Evolutionary conservation across 2,888 invertebrate species (phyloP).

Genomic region (Phytoseiulus persimilis): DNA sequence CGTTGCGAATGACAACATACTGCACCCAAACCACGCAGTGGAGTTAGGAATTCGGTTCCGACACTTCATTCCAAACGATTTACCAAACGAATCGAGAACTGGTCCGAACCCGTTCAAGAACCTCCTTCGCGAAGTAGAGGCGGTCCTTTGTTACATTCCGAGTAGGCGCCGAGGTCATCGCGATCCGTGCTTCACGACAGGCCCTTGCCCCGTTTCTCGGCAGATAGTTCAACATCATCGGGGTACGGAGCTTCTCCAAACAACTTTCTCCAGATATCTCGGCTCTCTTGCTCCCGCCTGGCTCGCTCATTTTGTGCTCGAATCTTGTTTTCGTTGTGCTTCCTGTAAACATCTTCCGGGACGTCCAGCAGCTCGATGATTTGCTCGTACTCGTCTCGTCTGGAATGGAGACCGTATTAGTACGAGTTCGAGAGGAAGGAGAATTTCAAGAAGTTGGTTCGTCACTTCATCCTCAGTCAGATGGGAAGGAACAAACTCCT

Average conservation of each 20-base stretch:
- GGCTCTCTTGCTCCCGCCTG: not conserved
- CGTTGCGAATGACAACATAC: no score
- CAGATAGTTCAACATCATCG: not conserved
- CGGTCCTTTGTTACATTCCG: no score
- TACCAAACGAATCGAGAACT: no score
- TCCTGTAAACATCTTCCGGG: not conserved
- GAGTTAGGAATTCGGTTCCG: no score
- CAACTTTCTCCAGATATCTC: not conserved
- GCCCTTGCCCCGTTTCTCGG: not conserved
- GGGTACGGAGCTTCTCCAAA: not conserved
- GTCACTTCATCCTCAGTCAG: no score
- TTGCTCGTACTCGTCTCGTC: not conserved
- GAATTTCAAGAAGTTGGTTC: no score
- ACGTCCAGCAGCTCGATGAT: not conserved
- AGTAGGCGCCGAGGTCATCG: no score
- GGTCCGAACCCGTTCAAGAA: no score
- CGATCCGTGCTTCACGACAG: not conserved
- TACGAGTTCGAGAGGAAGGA: not conserved
- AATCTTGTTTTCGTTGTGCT: not conserved
- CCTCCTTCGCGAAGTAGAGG: no score
- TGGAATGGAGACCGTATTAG: not conserved
- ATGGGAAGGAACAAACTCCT: no score
- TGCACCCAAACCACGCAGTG: no score
- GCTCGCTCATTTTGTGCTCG: not conserved
- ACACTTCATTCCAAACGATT: no score